Evolutionary conservation across 2,113 vertebrate genomes (phyloP), one percentile per base, ranked within the genome.

Genomic region (Gorsachius goisagi): DNA sequence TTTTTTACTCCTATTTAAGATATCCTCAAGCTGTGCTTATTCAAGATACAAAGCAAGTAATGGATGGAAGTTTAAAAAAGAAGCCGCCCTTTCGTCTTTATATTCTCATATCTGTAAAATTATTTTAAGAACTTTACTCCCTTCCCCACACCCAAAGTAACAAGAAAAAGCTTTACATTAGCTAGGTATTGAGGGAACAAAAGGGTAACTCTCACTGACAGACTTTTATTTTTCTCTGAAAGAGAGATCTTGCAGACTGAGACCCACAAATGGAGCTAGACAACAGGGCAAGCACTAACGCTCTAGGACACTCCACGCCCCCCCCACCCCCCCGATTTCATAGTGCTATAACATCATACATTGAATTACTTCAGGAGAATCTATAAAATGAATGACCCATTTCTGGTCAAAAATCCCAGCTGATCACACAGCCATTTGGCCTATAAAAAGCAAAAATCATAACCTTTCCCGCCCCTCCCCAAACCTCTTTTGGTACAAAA

Each of bases 341-440:
- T 2, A 82, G 90, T 52, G 33, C 69, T 84, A 0, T 60, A 93
- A 80, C 49, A 92, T 11, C 8, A 6, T n/a, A 88, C 47, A 63
- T 4, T 41, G 41, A 89, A 91, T 90, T 92, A 66, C 69, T 90
- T 75, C 66, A 84, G 75, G 47, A 87, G 49, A 93, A 79, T 75
- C 80, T 91, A 68, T 81, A 78, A 93, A 94, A 80, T 45, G 72
- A 90, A 81, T 92, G 64, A 95, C 90, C 90, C 33, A 75, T 58
- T 95, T 95, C 72, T 87, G 35, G 44, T 93, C 60, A 63, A 80
- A 96, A 95, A 92, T 78, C 82, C 78, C 90, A 92, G 68, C 79
- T 83, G 64, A 74, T 64, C 59, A 88, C 30, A 72, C 3, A 62
- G 78, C 26, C 73, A 66, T 66, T 66, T 41, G n/a, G 56, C 44